phyloP scores from a whole-genome alignment of 2,113 vertebrate genomes.

The Megaceryle maxima region DNA sequence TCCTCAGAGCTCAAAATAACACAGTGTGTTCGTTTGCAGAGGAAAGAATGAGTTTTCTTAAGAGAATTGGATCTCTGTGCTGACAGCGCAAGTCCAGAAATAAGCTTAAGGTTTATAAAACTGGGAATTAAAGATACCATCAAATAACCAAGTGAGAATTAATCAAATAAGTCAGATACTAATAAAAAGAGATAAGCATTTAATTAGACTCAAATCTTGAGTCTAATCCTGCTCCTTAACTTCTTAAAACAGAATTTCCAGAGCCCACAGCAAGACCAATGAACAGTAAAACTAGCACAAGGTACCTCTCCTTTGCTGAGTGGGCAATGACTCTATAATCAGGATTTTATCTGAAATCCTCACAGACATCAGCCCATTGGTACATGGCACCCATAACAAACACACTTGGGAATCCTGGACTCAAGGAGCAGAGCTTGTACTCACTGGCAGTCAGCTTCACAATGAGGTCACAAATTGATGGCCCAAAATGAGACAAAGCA shows the following conservation, averaged over 20 bases:
- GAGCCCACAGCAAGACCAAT: neutral
- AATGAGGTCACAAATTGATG: neutral
- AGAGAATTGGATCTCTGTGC: neutral
- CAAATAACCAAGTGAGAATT: neutral
- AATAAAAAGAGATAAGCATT: neutral
- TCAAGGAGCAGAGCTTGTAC: neutral
- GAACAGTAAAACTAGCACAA: neutral
- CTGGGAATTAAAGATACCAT: neutral
- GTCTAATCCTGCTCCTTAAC: neutral
- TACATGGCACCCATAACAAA: fast-evolving
- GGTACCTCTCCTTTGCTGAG: neutral
- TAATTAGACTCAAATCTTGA: neutral
- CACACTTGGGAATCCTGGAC: neutral
- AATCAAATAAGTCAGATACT: neutral
- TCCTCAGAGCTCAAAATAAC: slow-evolving; percentile 18
- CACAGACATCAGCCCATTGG: fast-evolving
- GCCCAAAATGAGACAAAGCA: neutral
- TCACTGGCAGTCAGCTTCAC: neutral
- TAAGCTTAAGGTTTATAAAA: neutral
- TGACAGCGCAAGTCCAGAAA: neutral
- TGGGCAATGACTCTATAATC: neutral
- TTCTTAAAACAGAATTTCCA: neutral
- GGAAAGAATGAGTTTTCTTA: neutral
- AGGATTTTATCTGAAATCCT: neutral
- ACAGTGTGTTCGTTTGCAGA: neutral